Evolutionary conservation across 2,797 vertebrate species (phyloP), one percentile per base, ranked within the genome.

Genomic region (Thalassophryne amazonica): DNA sequence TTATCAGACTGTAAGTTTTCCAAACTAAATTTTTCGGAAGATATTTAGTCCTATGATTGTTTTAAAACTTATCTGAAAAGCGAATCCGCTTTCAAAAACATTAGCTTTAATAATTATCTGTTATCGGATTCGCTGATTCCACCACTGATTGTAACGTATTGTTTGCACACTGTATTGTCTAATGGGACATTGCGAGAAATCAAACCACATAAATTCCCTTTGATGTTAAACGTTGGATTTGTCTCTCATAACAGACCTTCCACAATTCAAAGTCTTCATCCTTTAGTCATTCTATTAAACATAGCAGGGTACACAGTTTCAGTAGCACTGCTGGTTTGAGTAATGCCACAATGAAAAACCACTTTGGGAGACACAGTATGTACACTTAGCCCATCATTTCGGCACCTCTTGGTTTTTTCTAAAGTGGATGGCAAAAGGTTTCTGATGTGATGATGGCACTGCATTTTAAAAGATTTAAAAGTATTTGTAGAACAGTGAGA

Each of bases 221-320:
- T 60, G 36, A 71, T 36, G 28, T 21, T 30, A 34, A 51, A 22
- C 7, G 10, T 24, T 33, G n/a, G 48, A 40, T 60, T 29, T 31
- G 11, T 38, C 60, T 46, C 34, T 49, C 66, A 43, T 37, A 48
- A 20, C 14, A 38, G 30, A 30, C 56, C 34, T 68, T 67, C 74
- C 42, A 53, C 16, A 42, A 73, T 82, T 72, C 55, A 78, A 78
- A 76, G 69, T 55, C 56, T 73, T 42, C 16, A 51, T 65, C 69
- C 64, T 63, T 84, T 71, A 80, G 25, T 81, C 69, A 60, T 67
- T 77, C 67, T 41, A 58, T 82, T 78, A 81, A 73, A 71, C 67
- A 61, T 62, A 59, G 71, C 64, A 65, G 69, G 70, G 82, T 62
- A 60, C 37, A 58, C 15, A 46, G 43, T 45, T 68, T 83, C 71